phyloP scores from a whole-genome alignment of 2,888 invertebrate species.

The Adelphocoris suturalis region DNA sequence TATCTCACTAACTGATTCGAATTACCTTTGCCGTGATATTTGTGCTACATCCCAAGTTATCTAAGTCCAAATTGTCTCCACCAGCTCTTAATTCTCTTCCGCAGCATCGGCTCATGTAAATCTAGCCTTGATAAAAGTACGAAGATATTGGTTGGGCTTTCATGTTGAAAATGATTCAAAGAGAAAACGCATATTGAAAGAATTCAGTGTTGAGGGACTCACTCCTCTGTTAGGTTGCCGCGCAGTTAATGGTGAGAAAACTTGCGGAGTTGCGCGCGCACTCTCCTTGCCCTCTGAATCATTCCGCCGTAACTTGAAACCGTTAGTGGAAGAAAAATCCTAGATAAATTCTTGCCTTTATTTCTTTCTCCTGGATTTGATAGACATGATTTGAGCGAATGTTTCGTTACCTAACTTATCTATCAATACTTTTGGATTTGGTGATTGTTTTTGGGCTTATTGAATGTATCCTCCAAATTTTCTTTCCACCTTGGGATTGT shows the following conservation, averaged over 20 bases:
- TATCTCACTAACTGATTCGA: background rate
- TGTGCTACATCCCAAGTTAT: background rate
- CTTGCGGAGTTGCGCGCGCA: slow-evolving; percentile 11
- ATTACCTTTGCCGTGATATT: background rate
- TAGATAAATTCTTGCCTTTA: background rate
- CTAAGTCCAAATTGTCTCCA: background rate
- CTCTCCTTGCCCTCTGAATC: background rate
- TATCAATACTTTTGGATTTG: too few species aligned
- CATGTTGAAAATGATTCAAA: background rate
- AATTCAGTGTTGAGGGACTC: background rate
- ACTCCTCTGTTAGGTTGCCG: background rate
- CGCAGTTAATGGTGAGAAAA: background rate
- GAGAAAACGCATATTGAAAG: background rate
- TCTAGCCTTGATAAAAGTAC: background rate
- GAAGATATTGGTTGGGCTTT: background rate
- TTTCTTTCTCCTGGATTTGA: background rate
- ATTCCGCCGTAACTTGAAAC: background rate
- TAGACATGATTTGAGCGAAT: too few species aligned
- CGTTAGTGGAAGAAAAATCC: background rate
- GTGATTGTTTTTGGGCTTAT: background rate
- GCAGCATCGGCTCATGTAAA: background rate
- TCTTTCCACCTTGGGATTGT: background rate
- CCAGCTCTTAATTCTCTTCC: background rate
- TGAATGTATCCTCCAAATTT: too few species aligned
- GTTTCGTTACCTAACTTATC: too few species aligned